A percentile compares a stretch with the other conserved stretches of the same genome.
These are phyloP conservation scores for Hydropotes inermis DNA, from an alignment of 2,113 vertebrate species.

Conservation along the genomic window DNA sequence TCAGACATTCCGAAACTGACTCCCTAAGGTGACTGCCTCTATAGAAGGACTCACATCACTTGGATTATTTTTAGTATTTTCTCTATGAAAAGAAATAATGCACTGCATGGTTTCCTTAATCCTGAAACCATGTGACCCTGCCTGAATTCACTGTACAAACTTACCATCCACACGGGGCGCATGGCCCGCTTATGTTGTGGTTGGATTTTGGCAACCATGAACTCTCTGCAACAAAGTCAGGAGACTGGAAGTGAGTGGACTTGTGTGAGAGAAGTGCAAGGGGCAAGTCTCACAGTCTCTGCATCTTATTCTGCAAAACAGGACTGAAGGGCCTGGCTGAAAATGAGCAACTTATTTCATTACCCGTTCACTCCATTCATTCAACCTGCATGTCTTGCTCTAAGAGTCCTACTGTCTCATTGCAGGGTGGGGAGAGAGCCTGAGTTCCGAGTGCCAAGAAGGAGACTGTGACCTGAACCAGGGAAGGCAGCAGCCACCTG, in stretches of 20 bases:
- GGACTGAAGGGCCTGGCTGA: background rate
- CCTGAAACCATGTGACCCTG: background rate
- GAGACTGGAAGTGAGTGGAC: background rate
- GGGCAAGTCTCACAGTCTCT: background rate
- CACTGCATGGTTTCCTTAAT: background rate
- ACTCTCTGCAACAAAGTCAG: background rate
- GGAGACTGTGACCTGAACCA: background rate
- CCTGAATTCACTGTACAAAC: background rate
- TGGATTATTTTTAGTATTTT: background rate
- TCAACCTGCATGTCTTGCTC: rapidly evolving
- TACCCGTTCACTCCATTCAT: background rate
- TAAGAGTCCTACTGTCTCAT: rapidly evolving
- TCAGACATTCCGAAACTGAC: background rate
- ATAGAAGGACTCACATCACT: background rate
- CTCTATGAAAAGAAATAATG: background rate
- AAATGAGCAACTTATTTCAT: background rate
- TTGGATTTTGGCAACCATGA: background rate
- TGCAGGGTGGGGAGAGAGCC: background rate
- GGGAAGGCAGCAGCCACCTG: background rate
- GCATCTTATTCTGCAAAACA: background rate
- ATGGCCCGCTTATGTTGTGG: background rate
- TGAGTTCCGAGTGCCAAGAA: background rate
- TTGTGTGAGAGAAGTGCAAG: background rate
- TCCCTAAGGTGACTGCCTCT: background rate
- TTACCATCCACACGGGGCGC: background rate